phyloP scores from a whole-genome alignment of 2,888 invertebrate genomes.

The Frankliniella fusca region DNA sequence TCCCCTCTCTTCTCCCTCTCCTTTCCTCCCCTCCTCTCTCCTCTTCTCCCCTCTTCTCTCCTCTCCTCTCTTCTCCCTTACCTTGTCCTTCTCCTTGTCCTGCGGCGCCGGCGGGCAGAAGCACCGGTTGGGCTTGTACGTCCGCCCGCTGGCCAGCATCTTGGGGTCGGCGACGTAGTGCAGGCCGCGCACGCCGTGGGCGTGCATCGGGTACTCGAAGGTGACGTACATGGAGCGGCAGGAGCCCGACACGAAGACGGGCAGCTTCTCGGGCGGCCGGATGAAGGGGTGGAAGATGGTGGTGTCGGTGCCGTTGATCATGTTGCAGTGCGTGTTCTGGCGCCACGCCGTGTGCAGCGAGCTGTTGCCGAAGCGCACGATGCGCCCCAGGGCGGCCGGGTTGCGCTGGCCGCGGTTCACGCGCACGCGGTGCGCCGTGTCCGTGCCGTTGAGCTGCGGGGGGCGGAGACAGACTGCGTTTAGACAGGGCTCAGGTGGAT shows the following conservation, averaged over 20 bases:
- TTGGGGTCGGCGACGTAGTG: slow-evolving; percentile 20
- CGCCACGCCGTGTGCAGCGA: neutral
- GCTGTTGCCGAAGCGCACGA: slow-evolving; percentile 28
- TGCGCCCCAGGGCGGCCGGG: slow-evolving; percentile 9
- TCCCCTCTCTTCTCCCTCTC: no score
- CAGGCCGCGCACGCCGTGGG: neutral
- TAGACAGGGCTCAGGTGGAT: no score
- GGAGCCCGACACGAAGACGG: slow-evolving; percentile 29
- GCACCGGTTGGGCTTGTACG: slow-evolving; percentile 4
- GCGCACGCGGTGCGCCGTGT: slow-evolving; percentile 22
- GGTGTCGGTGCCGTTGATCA: slow-evolving; percentile 26
- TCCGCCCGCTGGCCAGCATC: slow-evolving; percentile 16
- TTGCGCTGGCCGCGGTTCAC: slow-evolving; percentile 28
- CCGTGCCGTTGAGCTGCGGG: slow-evolving; percentile 20
- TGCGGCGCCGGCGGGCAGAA: neutral
- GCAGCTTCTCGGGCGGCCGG: slow-evolving; percentile 27
- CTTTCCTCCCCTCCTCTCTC: no score
- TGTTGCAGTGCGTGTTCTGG: slow-evolving; percentile 1
- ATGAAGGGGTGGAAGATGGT: slow-evolving; percentile 30
- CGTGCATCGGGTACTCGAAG: neutral
- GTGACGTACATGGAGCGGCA: slow-evolving; percentile 29
- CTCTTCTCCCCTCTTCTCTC: no score
- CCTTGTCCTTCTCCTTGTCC: neutral
- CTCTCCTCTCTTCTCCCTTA: neutral
- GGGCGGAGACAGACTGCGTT: neutral